These are phyloP conservation scores for Catharus ustulatus DNA, from an alignment of 2,797 vertebrate species.

Conservation along the genomic window DNA sequence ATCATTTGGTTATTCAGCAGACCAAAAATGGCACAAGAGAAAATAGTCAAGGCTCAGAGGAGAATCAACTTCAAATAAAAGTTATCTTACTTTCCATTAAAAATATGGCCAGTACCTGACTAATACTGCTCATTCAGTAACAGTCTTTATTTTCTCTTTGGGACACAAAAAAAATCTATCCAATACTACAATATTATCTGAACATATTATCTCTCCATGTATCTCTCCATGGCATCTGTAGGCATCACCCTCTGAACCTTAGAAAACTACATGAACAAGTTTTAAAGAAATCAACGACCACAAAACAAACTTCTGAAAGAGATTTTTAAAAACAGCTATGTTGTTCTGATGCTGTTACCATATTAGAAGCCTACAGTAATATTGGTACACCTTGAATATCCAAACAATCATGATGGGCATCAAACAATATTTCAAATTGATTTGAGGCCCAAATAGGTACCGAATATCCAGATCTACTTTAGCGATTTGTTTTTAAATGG, in stretches of 20 bases:
- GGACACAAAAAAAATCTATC: background rate
- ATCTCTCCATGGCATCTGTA: background rate
- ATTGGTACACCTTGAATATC: background rate
- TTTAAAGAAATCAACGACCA: background rate
- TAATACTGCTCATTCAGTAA: background rate
- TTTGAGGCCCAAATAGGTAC: background rate
- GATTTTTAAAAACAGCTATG: background rate
- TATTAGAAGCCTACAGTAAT: background rate
- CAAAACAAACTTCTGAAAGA: background rate
- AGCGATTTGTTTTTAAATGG: background rate
- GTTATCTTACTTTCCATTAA: background rate
- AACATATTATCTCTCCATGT: background rate
- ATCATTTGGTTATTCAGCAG: background rate
- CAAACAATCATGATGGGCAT: rapidly evolving
- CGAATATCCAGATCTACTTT: background rate
- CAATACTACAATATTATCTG: background rate
- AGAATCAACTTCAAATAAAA: background rate
- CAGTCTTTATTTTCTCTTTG: background rate
- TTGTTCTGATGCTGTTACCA: background rate
- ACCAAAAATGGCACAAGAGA: background rate
- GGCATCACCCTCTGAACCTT: background rate
- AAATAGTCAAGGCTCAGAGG: background rate
- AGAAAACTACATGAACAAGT: background rate
- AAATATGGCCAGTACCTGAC: background rate
- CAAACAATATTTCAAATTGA: background rate